These are phyloP conservation scores for Engraulis encrasicolus DNA, from an alignment of 2,113 vertebrate species.

Conservation along the genomic window DNA sequence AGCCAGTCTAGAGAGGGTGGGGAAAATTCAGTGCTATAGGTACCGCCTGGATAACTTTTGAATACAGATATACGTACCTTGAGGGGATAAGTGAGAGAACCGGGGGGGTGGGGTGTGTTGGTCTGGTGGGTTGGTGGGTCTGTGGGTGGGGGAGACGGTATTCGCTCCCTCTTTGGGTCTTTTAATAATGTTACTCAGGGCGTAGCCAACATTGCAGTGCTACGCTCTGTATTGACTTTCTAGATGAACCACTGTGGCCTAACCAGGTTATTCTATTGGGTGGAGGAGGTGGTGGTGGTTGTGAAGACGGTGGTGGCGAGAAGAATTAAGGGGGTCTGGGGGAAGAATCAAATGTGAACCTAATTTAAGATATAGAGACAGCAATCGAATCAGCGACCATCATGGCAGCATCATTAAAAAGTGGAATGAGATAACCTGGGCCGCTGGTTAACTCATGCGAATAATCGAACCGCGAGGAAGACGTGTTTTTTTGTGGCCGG, in stretches of 20 bases:
- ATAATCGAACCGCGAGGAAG: slow-evolving; percentile 32
- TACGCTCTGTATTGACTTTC: slow-evolving; percentile 33
- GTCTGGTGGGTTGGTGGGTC: too few species aligned
- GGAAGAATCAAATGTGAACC: slow-evolving; percentile 46
- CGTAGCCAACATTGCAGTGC: background rate
- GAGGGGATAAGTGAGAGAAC: background rate
- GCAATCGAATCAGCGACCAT: slow-evolving; percentile 40
- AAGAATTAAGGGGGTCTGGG: too few species aligned
- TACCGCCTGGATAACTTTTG: slow-evolving; percentile 50
- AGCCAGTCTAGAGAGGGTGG: background rate
- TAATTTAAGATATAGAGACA: slow-evolving; percentile 40
- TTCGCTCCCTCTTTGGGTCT: background rate
- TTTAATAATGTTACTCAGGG: slow-evolving; percentile 2
- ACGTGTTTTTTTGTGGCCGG: slow-evolving; percentile 23
- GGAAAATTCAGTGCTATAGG: background rate
- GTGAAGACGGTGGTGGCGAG: too few species aligned
- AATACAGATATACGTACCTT: slow-evolving; percentile 22
- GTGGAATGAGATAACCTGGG: slow-evolving; percentile 40
- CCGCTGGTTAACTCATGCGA: slow-evolving; percentile 34
- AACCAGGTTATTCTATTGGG: slow-evolving; percentile 21
- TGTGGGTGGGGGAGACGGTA: too few species aligned
- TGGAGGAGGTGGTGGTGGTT: too few species aligned
- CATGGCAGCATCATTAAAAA: slow-evolving; percentile 32
- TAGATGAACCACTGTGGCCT: slow-evolving; percentile 30
- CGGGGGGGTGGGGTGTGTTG: too few species aligned